Conservation (phyloP, 2,113 vertebrate genomes). For the Aspiorhynchus laticeps region DNA sequence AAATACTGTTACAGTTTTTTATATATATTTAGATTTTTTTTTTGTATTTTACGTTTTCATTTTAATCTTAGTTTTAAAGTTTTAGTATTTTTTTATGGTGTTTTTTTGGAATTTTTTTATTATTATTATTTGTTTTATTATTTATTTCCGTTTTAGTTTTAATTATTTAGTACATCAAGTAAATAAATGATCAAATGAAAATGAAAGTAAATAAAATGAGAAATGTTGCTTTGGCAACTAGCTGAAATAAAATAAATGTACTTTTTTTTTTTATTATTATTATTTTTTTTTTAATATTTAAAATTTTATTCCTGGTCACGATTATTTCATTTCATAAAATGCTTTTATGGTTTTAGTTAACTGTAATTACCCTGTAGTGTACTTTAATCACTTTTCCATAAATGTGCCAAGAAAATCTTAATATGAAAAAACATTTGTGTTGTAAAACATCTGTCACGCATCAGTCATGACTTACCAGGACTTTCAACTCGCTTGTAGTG, state of each 20-base stretch:
- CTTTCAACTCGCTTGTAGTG: conserved; percentile 99
- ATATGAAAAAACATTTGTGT: neutral
- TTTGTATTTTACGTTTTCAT: too few species aligned
- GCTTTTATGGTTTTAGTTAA: neutral
- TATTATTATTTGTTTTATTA: neutral
- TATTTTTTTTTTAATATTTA: too few species aligned
- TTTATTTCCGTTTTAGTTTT: neutral
- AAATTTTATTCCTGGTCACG: neutral
- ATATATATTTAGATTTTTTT: too few species aligned
- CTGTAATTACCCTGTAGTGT: neutral
- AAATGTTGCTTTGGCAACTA: neutral
- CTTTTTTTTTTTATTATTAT: too few species aligned
- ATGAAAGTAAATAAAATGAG: neutral
- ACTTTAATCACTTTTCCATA: neutral
- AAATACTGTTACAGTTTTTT: neutral
- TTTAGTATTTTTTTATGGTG: too few species aligned
- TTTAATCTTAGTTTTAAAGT: too few species aligned
- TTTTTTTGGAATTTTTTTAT: too few species aligned
- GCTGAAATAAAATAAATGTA: too few species aligned
- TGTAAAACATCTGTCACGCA: neutral
- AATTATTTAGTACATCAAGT: neutral
- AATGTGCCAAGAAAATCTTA: neutral
- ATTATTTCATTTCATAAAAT: neutral
- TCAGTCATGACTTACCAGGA: conserved; percentile 78
- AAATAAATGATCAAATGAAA: neutral